Evolutionary conservation across 2,888 invertebrate species (phyloP).

Genomic region (Diadromus collaris): DNA sequence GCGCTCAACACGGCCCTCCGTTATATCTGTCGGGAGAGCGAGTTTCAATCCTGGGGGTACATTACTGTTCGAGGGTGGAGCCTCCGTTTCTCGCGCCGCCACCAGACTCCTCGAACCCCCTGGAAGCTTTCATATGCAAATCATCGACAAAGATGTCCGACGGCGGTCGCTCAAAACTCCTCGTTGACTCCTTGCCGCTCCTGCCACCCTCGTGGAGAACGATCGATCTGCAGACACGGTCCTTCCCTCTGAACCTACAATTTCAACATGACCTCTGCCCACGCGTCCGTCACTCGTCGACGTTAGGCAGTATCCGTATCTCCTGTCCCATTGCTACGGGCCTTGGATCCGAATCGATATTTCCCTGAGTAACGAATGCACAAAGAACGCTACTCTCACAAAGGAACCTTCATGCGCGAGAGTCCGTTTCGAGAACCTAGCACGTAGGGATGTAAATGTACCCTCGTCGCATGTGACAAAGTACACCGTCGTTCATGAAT

Average conservation of each 20-base stretch:
- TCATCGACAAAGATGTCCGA: conserved; percentile 56
- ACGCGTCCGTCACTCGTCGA: neutral
- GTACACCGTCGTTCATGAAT: no score
- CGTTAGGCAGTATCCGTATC: neutral
- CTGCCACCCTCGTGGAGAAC: neutral
- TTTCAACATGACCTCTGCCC: neutral
- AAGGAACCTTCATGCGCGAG: conserved; percentile 65
- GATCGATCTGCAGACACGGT: neutral
- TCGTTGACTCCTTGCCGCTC: conserved; percentile 48
- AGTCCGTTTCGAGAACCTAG: conserved; percentile 64
- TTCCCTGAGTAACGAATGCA: conserved; percentile 52
- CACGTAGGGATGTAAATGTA: conserved; percentile 22
- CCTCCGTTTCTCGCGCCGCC: conserved; percentile 14
- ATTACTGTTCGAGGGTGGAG: conserved; percentile 45
- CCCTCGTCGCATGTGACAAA: neutral
- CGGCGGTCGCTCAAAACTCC: conserved; percentile 54
- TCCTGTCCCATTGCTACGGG: neutral
- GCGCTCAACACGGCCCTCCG: conserved; percentile 20
- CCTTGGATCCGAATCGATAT: conserved; percentile 35
- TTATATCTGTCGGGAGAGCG: conserved; percentile 32
- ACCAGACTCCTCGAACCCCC: conserved; percentile 29
- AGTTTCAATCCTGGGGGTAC: conserved; percentile 24
- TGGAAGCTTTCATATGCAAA: conserved; percentile 72
- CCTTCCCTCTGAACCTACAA: neutral
- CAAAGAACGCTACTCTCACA: conserved; percentile 63